These are phyloP conservation scores for silkworm (Bombyx mori) DNA, from an alignment of 1,140 invertebrate genomes.

Conservation along the genomic window DNA sequence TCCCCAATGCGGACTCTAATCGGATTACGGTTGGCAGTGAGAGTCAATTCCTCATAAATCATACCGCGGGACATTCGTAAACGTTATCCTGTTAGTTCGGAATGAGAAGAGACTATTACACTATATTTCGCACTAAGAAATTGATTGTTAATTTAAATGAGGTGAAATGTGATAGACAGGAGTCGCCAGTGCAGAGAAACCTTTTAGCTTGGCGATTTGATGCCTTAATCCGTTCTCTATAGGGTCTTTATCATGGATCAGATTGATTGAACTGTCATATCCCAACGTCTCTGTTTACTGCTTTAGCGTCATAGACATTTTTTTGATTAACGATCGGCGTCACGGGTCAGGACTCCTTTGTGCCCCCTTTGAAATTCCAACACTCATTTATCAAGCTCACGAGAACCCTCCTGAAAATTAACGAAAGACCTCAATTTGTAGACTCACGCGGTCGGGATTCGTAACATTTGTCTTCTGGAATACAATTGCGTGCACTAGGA, in stretches of 20 bases:
- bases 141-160: no score
- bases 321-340: slow-evolving; percentile 56
- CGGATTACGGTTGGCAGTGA: slow-evolving; percentile 45
- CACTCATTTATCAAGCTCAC: slow-evolving; percentile 68
- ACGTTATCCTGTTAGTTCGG: no score
- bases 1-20: slow-evolving; percentile 22
- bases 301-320: slow-evolving; percentile 37
- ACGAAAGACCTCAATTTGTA: slow-evolving; percentile 14
- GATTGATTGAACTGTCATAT: no score
- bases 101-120: no score
- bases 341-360: slow-evolving; percentile 56
- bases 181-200: no score
- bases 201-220: no score
- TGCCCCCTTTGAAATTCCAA: slow-evolving; percentile 58
- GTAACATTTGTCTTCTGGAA: background rate
- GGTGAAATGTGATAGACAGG: no score
- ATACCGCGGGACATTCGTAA: background rate
- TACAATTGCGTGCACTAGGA: no score
- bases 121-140: no score
- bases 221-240: no score
- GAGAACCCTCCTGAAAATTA: slow-evolving; percentile 51
- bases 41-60: slow-evolving; percentile 30
- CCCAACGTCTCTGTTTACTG: no score
- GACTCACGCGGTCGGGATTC: background rate
- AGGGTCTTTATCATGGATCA: no score